A percentile compares a stretch with the other conserved stretches of the same genome.
phyloP scores from a whole-genome alignment of 2,113 vertebrate species.

The Clarias macrocephalus region DNA sequence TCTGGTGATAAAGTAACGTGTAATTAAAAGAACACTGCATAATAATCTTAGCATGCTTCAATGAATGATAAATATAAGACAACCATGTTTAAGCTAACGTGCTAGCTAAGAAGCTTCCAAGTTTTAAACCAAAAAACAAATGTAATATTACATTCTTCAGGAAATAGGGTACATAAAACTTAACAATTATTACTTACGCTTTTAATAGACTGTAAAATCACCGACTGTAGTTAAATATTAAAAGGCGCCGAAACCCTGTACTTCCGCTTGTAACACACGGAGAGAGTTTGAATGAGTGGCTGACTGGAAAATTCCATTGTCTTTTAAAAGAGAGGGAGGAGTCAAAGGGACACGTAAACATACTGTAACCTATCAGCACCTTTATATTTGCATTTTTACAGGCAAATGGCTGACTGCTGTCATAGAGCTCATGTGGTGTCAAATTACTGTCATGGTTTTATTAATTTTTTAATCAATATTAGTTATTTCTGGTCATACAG shows the following conservation, averaged over 20 bases:
- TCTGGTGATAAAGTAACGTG: too few species aligned
- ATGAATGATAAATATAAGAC: not conserved
- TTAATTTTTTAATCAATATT: not conserved
- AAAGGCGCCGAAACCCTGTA: not conserved
- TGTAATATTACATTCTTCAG: too few species aligned
- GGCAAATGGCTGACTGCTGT: not conserved
- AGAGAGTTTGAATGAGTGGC: not conserved
- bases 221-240: not conserved
- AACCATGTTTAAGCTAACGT: not conserved
- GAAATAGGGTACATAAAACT: too few species aligned
- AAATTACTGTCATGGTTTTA: not conserved
- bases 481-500: not conserved
- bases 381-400: rapidly evolving
- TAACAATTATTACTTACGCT: not conserved
- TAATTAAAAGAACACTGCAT: not conserved
- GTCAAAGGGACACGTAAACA: not conserved
- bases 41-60: not conserved
- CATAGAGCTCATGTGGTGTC: slow-evolving; percentile 3
- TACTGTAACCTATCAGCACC: slow-evolving; percentile 14
- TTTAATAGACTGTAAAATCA: not conserved
- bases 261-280: rapidly evolving
- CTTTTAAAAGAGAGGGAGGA: slow-evolving; percentile 7
- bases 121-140: not conserved
- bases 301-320: slow-evolving; percentile 72
- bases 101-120: not conserved